Conservation (phyloP, 2,797 vertebrate species). For the Leptoclinus maculatus region DNA sequence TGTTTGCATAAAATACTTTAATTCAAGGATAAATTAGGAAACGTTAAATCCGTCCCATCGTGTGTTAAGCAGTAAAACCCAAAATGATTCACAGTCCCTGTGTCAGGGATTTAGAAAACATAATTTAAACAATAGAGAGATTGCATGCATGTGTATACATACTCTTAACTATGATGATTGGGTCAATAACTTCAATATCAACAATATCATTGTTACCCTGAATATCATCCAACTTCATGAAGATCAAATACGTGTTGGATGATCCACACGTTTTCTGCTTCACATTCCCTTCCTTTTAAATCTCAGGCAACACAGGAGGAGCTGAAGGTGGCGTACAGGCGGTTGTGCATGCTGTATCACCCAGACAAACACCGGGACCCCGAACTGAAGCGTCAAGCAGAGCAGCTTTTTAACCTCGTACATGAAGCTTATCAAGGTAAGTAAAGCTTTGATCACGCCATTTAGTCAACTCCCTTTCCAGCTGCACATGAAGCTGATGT, state of each 20-base stretch:
- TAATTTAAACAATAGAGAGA: neutral
- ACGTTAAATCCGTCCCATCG: neutral
- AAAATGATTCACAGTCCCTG: neutral
- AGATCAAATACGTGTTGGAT: neutral
- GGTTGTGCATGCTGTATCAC: slow-evolving; percentile 98
- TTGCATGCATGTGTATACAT: neutral
- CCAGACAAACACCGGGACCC: slow-evolving; percentile 99
- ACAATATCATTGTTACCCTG: neutral
- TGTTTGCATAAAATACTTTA: neutral
- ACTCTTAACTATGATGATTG: neutral
- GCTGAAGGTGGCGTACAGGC: slow-evolving; percentile 94
- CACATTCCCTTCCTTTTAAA: neutral
- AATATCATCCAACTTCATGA: neutral
- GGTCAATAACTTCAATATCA: too few species aligned
- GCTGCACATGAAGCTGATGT: neutral
- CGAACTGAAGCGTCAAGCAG: slow-evolving; percentile 94
- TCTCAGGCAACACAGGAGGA: slow-evolving; percentile 95
- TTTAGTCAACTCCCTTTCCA: neutral
- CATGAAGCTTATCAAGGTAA: slow-evolving; percentile 98
- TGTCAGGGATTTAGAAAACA: neutral
- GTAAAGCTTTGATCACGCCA: slow-evolving; percentile 18
- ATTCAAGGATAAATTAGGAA: neutral
- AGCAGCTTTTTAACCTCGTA: slow-evolving; percentile 96
- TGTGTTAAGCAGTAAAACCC: neutral
- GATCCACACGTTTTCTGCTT: neutral